These are phyloP conservation scores for Periparus ater DNA, from an alignment of 2,797 vertebrate species.

Conservation along the genomic window DNA sequence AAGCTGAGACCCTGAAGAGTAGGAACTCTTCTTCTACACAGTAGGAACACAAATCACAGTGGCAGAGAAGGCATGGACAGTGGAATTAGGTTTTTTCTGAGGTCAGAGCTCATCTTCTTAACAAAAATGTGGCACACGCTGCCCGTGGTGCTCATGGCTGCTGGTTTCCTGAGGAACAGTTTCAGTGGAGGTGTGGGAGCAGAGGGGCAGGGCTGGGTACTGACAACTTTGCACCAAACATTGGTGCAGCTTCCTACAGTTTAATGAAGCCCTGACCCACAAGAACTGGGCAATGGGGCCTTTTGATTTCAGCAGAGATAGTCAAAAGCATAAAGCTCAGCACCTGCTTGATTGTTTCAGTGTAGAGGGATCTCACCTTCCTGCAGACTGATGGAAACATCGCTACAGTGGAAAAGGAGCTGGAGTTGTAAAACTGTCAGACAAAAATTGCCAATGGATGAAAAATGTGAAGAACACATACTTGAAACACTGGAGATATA, in stretches of 20 bases:
- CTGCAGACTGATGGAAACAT: not conserved
- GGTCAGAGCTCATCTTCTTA: not conserved
- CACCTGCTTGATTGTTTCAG: not conserved
- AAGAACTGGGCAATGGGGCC: not conserved
- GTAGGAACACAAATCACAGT: not conserved
- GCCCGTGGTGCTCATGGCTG: rapidly evolving
- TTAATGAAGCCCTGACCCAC: not conserved
- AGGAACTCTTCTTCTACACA: too few species aligned
- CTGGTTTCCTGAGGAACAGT: not conserved
- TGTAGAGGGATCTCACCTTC: not conserved
- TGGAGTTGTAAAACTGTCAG: not conserved
- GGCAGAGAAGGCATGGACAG: not conserved
- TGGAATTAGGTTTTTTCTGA: not conserved
- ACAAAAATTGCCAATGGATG: not conserved
- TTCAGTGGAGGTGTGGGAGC: rapidly evolving
- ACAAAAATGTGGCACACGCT: rapidly evolving
- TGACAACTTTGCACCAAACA: not conserved
- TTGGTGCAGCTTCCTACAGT: not conserved
- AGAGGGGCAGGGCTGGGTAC: not conserved
- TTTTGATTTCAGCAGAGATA: not conserved
- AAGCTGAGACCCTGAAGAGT: not conserved
- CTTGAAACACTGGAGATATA: not conserved
- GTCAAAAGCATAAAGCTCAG: not conserved
- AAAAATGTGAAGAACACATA: not conserved
- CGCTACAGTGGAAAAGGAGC: not conserved